Evolutionary conservation across 2,113 vertebrate species (phyloP).

Genomic region (Thunnus maccoyii): DNA sequence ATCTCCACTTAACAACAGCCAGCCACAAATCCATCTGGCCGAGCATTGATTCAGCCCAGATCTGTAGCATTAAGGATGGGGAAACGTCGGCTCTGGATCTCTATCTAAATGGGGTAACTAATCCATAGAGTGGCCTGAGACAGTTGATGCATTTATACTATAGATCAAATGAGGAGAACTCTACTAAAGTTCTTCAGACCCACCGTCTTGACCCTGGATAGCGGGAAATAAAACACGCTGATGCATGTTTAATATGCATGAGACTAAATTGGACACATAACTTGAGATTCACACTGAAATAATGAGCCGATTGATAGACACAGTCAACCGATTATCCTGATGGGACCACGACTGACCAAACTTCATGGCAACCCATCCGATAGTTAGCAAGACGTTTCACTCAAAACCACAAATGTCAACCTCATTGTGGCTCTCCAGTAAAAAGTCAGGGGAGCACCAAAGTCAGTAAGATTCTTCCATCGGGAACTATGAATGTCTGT

Average conservation of each 20-base stretch:
- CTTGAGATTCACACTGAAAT: too few species aligned
- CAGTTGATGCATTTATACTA: slow-evolving; percentile 32
- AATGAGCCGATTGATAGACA: too few species aligned
- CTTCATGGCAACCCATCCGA: too few species aligned
- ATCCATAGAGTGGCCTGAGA: slow-evolving; percentile 45
- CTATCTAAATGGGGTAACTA: slow-evolving; percentile 41
- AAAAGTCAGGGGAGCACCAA: too few species aligned
- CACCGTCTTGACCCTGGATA: neutral
- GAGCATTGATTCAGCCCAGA: slow-evolving; percentile 53
- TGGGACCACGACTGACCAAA: too few species aligned
- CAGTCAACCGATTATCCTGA: too few species aligned
- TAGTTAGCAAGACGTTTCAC: too few species aligned
- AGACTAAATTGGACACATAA: too few species aligned
- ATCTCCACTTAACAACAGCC: slow-evolving; percentile 67
- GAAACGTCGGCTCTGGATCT: slow-evolving; percentile 44
- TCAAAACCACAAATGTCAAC: too few species aligned
- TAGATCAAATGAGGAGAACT: slow-evolving; percentile 27
- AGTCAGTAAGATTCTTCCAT: too few species aligned
- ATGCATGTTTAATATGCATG: neutral
- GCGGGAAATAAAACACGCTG: neutral
- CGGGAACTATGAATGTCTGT: too few species aligned
- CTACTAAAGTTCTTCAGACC: neutral
- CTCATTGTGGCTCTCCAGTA: too few species aligned
- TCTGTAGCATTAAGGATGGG: slow-evolving; percentile 34
- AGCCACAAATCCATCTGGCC: slow-evolving; percentile 62